Base-by-base conservation (phyloP, 2,113 vertebrate species). In the Crotalus viridis region DNA sequence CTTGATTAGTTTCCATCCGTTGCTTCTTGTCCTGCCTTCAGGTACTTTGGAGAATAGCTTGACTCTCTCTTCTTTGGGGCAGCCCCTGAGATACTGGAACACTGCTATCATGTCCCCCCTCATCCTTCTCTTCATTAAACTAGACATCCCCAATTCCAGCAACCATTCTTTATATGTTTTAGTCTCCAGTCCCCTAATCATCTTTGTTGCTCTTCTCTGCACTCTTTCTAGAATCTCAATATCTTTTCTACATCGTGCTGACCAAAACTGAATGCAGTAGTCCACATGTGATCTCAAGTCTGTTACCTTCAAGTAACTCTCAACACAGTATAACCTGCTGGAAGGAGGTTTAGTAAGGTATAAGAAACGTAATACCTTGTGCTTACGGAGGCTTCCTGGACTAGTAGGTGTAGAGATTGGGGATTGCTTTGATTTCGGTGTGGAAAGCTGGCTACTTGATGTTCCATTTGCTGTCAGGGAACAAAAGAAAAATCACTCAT, bases 361-460 rank as follows among this genome's bases (percentile, higher is more conserved):
- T 98, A 96, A 97, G 97, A 98, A 97, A 98, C 97, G 1, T 96
- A 97, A 98, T 99, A 99, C 99, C 99, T 99, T 99, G 98, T 99
- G 99, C 98, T 99, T 99, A 96, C 98, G 99, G 97, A 98, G 98
- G 96, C 98, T 98, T 91, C 98, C 99, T 88, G 99, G 99, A 95
- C 99, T 99, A 96, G 99, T 99, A 21, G 99, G 99, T 91, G 98
- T 99, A 95, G 99, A 99, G 97, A 99, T 99, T 26, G 99, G 99
- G 94, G 99, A 99, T 97, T 99, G 99, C 98, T 99, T 99, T 96
- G 99, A 99, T 96, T 99, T 99, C 92, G 99, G 99, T 92, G 99
- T 99, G 96, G 99, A 99, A 92, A 99, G 98, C 97, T 99, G 99
- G 96, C 99, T 99, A 98, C 99, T 99, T 95, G 99, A 99, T 95